Base-by-base conservation (phyloP, 2,888 invertebrate species). In the Lycaena phlaeas region DNA sequence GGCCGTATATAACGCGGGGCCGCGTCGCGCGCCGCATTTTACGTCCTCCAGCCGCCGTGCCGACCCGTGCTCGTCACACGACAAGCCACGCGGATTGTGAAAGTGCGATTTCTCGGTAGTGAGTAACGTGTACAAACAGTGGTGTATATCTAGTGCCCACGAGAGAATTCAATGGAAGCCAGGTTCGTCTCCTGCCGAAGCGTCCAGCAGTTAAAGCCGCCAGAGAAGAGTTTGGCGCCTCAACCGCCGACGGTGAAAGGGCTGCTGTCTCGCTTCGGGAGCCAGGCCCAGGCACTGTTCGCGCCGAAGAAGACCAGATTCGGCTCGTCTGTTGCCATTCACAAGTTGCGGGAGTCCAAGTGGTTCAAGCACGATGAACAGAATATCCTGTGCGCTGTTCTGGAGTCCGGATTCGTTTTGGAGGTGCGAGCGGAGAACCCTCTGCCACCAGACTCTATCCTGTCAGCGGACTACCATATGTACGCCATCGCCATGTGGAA, bases 341-440 rank as follows among this genome's bases (percentile, higher is more conserved):
- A 90, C 64, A 90, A 90, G 61, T 77, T 90, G 52, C 84, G 90
- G 49, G 90, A 91, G 65, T 89, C 90, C 48, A 91, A 91, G 84
- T 92, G 92, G 92, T 91, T 91, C 64, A 87, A 86, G 52, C 87
- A 89, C 52, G 88, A 89, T 56, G 90, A 91, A 75, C 87, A 89
- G 61, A 88, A 88, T 57, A 88, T 91, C 54, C 85, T 92, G 52
- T 90, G 90, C 68, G 89, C 91, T 41, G 91, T 91, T 43, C 86
- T 91, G 58, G 90, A 91, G 69, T 86, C 89, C 28, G 92, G 92
- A 41, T 91, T 91, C 71, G 88, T 92, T 53, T 85, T 91, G 49
- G 91, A 92, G 67, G 85, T 89, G 51, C 73, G 79, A 50, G 86
- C 86, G 36, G 77, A 79, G 53, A 81, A 86, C 44, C 75, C 79